Evolutionary conservation across 2,888 invertebrate genomes (phyloP).

Genomic region (Tridacna crocea): DNA sequence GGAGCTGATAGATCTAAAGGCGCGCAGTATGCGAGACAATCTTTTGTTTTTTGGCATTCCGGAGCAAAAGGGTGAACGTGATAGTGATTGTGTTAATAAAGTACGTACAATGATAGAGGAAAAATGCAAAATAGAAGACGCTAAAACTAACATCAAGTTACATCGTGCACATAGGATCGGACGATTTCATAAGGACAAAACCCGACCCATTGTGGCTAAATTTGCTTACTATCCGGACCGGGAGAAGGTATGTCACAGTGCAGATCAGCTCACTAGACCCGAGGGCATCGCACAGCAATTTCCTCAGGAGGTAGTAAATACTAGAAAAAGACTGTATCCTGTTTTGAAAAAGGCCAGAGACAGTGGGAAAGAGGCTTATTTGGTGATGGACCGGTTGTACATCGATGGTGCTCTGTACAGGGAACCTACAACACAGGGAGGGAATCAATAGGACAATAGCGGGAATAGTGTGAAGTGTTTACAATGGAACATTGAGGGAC

Average conservation of each 20-base stretch:
- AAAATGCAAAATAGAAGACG: slow-evolving; percentile 16
- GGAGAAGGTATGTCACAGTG: not conserved
- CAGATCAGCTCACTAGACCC: not conserved
- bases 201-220: not conserved
- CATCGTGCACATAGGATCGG: slow-evolving; percentile 42
- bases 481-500: not conserved
- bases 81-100: slow-evolving; percentile 14
- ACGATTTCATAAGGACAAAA: not conserved
- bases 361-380: not conserved
- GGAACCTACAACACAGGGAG: not conserved
- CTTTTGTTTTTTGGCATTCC: slow-evolving; percentile 4
- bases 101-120: not conserved
- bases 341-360: not conserved
- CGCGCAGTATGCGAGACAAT: slow-evolving; percentile 15
- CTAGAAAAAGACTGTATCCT: not conserved
- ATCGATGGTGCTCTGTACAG: slow-evolving; percentile 1
- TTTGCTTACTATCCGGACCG: not conserved
- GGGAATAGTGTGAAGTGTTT: not conserved
- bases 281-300: not conserved
- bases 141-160: slow-evolving; percentile 29
- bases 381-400: not conserved
- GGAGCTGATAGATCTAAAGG: not conserved
- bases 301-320: slow-evolving; percentile 17
- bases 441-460: not conserved
- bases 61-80: slow-evolving; percentile 16